A percentile compares a stretch with the other conserved stretches of the same genome.
phyloP scores from a whole-genome alignment of 30 jellyfish, hydroid and myxozoan genomes.

The Hydractinia echinata region DNA sequence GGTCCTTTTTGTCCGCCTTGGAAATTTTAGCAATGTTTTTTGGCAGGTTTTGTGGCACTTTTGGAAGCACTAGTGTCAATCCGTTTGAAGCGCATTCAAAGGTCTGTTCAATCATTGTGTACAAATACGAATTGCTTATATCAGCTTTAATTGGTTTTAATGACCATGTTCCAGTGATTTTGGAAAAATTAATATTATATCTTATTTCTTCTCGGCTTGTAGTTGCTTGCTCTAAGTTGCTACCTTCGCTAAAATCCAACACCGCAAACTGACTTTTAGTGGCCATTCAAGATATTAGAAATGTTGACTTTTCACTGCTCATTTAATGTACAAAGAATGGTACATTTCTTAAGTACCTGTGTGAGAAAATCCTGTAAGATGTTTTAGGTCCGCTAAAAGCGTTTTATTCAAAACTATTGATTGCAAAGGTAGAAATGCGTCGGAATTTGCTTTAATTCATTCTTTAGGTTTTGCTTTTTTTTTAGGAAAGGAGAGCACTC shows the following conservation, averaged over 20 bases:
- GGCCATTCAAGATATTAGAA: slow-evolving; percentile 18
- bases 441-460: no score
- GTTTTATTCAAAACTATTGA: no score
- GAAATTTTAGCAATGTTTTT: no score
- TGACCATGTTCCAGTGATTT: not conserved
- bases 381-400: no score
- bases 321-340: slow-evolving; percentile 20
- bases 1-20: no score
- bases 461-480: no score
- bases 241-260: slow-evolving; percentile 1
- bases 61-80: no score
- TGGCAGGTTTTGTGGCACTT: not conserved
- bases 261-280: slow-evolving; percentile 29
- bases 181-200: not conserved
- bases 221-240: slow-evolving; percentile 6
- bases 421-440: no score
- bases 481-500: no score
- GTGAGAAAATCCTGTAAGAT: no score
- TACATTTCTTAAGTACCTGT: slow-evolving; percentile 34
- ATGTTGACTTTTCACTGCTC: slow-evolving; percentile 24
- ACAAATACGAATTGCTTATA: not conserved
- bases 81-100: no score
- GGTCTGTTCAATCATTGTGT: not conserved
- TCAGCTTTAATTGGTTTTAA: slow-evolving; percentile 21
- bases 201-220: slow-evolving; percentile 18